Percentiles rank a stretch among this genome's conserved stretches.
phyloP scores from a whole-genome alignment of 2,797 vertebrate species.

The Mastacembelus armatus region DNA sequence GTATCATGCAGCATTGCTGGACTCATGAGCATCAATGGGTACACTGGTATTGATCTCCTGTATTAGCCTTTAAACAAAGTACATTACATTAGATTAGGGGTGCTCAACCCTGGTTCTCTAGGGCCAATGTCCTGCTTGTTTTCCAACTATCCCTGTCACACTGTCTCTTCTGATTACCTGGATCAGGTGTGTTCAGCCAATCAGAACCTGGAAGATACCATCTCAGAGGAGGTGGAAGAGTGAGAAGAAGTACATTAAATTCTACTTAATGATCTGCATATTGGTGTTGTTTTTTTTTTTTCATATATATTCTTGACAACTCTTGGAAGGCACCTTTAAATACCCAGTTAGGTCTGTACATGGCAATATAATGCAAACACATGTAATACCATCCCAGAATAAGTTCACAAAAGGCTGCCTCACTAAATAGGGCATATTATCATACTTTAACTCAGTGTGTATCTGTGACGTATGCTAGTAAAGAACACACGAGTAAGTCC shows the following conservation, averaged over 20 bases:
- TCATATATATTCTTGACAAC: not conserved
- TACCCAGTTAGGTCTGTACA: not conserved
- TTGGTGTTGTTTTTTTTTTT: not conserved
- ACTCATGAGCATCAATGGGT: too few relatives aligned
- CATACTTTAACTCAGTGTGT: slow-evolving; percentile 5
- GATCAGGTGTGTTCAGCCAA: too few relatives aligned
- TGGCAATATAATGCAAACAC: slow-evolving; percentile 9
- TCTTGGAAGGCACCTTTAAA: not conserved
- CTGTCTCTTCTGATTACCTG: too few relatives aligned
- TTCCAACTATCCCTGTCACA: too few relatives aligned
- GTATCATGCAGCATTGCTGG: too few relatives aligned
- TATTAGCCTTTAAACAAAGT: not conserved
- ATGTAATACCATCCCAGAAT: not conserved
- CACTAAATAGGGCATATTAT: not conserved
- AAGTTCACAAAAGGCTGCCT: not conserved
- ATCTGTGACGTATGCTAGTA: not conserved
- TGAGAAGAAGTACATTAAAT: not conserved
- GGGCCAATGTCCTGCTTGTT: too few relatives aligned
- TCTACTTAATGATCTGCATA: not conserved
- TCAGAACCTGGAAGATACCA: too few relatives aligned
- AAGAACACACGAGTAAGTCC: not conserved
- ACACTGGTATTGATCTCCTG: too few relatives aligned
- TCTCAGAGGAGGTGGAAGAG: too few relatives aligned
- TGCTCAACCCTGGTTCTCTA: too few relatives aligned
- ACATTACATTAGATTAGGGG: too few relatives aligned